A percentile compares a stretch with the other conserved stretches of the same genome.
phyloP scores from a whole-genome alignment of 2,888 invertebrate species.

The Amblyteles armatorius region DNA sequence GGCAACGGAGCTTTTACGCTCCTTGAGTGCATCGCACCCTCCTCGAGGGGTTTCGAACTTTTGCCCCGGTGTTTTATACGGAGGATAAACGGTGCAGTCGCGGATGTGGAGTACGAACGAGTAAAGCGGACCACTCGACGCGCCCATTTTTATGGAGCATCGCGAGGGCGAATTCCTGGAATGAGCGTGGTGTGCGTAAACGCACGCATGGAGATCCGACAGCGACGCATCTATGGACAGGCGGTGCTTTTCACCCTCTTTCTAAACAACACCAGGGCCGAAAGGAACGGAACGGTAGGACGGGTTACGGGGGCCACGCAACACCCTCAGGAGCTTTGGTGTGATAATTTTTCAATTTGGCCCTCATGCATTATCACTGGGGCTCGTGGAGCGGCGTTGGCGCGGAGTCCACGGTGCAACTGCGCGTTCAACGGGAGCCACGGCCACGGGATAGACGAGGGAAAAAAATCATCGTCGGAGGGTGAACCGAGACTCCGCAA shows the following conservation, averaged over 20 bases:
- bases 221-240: slow-evolving; percentile 12
- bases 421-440: slow-evolving; percentile 28
- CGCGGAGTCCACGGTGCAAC: slow-evolving; percentile 30
- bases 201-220: slow-evolving; percentile 28
- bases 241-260: slow-evolving; percentile 61
- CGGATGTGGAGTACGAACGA: slow-evolving; percentile 25
- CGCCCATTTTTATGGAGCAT: slow-evolving; percentile 22
- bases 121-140: slow-evolving; percentile 45
- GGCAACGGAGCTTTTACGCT: slow-evolving; percentile 49
- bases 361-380: slow-evolving; percentile 81
- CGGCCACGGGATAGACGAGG: slow-evolving; percentile 8
- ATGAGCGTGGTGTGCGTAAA: slow-evolving; percentile 34
- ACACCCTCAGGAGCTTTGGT: slow-evolving; percentile 75
- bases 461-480: slow-evolving; percentile 35
- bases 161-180: slow-evolving; percentile 37
- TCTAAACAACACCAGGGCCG: slow-evolving; percentile 66
- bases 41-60: slow-evolving; percentile 44
- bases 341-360: slow-evolving; percentile 84
- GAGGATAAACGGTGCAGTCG: slow-evolving; percentile 6
- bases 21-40: slow-evolving; percentile 65
- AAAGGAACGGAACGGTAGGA: slow-evolving; percentile 48
- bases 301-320: slow-evolving; percentile 28
- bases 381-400: slow-evolving; percentile 6
- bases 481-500: slow-evolving; percentile 59
- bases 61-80: slow-evolving; percentile 41